Evolutionary conservation across 2,888 invertebrate species (phyloP), one percentile per base, ranked within the genome.

Genomic region (Therioaphis trifolii): DNA sequence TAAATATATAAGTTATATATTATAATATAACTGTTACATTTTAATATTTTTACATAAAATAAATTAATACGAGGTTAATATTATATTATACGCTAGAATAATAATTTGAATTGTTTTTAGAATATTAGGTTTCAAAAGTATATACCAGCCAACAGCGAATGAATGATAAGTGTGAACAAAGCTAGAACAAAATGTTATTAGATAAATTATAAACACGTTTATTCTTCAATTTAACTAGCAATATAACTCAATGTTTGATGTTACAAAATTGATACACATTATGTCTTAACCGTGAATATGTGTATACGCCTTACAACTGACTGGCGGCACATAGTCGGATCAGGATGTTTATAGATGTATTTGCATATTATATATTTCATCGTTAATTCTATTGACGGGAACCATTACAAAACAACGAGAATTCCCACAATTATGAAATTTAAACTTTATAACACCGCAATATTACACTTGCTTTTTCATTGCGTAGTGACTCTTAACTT

Each of bases 331-430:
- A 76, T 14, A 63, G 76, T 63, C 63, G 43, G 76, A 21, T n/a
- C 29, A 68, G 12, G 52, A 52, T 29, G 35, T 66, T 35, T 52
- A 40, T 49, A 66, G 29, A 66, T 66, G 46, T 63, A 2, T 27
- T 11, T 1, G 76, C 29, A 49, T 49, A 46, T 63, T 27, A 29
- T 46, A 29, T 29, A 63, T 49, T 61, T 12, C 18, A 35, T 77
- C 49, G 66, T 77, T 66, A 66, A 77, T 66, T 49, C 49, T 66
- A 77, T 77, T 66, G 66, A 52, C 49, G 66, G n/a, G 21, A 24
- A 21, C 77, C 49, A 52, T 66, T 52, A 52, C 52, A 66, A 66
- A 68, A 78, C 24, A 78, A 77, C 77, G 29, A 77, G 66, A 66
- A 52, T 35, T 29, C 14, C 15, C 9, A n/a, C 14, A 27, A 46